Evolutionary conservation across 1,140 invertebrate genomes (phyloP).

Genomic region (Drosophila nannoptera): DNA sequence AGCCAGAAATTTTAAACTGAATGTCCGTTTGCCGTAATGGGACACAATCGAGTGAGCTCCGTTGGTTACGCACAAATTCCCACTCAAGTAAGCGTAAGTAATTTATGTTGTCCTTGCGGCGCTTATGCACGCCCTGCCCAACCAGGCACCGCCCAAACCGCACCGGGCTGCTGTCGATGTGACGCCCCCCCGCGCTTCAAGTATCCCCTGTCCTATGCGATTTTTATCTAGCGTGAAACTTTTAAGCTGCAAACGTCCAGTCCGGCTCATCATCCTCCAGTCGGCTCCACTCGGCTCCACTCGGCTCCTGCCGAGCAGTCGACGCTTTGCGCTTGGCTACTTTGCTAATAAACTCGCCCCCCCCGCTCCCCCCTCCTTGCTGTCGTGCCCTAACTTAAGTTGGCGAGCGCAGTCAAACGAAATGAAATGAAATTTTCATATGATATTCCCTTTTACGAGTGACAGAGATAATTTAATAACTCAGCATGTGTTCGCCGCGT

Average conservation of each 20-base stretch:
- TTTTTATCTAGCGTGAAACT: conserved; percentile 75
- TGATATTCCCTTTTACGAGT: conserved; percentile 75
- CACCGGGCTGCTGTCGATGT: conserved; percentile 21
- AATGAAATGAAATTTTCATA: conserved; percentile 78
- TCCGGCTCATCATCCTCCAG: conserved; percentile 31
- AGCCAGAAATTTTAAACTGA: conserved; percentile 73
- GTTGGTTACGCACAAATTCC: conserved; percentile 79
- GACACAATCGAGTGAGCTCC: conserved; percentile 76
- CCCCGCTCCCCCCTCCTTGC: neutral
- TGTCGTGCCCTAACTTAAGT: conserved; percentile 1
- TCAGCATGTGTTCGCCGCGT: conserved; percentile 59
- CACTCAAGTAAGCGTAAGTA: conserved; percentile 79
- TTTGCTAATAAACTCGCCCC: conserved; percentile 72
- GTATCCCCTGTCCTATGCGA: conserved; percentile 28
- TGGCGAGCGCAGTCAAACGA: conserved; percentile 66
- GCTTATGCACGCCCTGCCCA: conserved; percentile 43
- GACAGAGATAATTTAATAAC: conserved; percentile 76
- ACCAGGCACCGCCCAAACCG: neutral
- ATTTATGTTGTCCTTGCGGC: conserved; percentile 78
- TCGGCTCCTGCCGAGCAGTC: neutral
- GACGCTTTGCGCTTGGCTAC: conserved; percentile 71
- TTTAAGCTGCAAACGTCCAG: conserved; percentile 62
- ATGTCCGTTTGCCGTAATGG: conserved; percentile 76
- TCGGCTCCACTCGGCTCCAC: conserved; percentile 1
- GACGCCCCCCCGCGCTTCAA: neutral